Evolutionary conservation across 2,888 invertebrate genomes (phyloP), one percentile per base, ranked within the genome.

Genomic region (Drosophila yooni): DNA sequence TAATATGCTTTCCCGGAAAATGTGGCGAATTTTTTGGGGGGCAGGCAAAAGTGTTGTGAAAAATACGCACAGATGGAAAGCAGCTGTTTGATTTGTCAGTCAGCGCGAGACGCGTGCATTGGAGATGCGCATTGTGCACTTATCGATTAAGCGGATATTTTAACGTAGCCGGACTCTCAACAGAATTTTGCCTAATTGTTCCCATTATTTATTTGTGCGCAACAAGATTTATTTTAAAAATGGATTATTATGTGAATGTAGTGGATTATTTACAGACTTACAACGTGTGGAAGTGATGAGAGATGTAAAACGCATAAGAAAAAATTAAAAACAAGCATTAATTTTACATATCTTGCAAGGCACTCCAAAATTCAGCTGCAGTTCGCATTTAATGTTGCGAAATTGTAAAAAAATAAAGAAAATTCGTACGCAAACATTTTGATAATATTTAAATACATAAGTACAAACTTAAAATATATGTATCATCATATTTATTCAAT

Each of bases 11-110:
- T 51, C 2, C 1, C n/a, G 15, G 31, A 38, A 62, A 48, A 29
- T 52, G 4, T 54, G 15, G 8, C 15, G 2, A 25, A 15, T 25
- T 8, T 8, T 18, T 25, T 46, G 4, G 8, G 8, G 3, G 15
- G 15, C 46, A 46, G 21, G 46, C 21, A 58, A 50, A 38, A 34
- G 21, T 50, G 34, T 71, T 76, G 51, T 67, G 34, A 25, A 50
- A 66, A 76, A 52, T 57, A 66, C 76, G 63, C 29, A 72, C 76
- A 53, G 61, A 54, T 63, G 59, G 61, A 60, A 70, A 71, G 69
- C 76, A 78, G 80, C 76, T 78, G 78, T 31, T 71, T 31, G 2
- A 27, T 21, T 54, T 68, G 63, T 1, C 71, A 67, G 56, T 78
- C 77, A 64, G 56, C 6, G 11, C 1, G n/a, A 21, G 33, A 29